These are phyloP conservation scores for Tinamus guttatus DNA, from an alignment of 2,113 vertebrate species.

Conservation along the genomic window DNA sequence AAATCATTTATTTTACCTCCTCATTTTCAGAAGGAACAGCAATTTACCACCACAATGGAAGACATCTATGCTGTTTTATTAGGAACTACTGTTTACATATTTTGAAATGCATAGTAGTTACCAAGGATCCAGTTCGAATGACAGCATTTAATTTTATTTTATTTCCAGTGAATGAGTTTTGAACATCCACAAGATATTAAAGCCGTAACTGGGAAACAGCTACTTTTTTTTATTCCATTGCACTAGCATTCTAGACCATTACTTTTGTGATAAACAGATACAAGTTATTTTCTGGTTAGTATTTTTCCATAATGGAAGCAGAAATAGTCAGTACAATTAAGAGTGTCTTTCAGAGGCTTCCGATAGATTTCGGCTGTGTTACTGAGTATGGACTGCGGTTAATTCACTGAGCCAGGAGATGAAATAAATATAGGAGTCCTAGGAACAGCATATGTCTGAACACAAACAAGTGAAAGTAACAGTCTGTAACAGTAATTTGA, in stretches of 20 bases:
- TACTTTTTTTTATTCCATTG: neutral
- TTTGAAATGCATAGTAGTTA: neutral
- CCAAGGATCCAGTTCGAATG: neutral
- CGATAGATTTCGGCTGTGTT: neutral
- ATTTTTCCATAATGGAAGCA: neutral
- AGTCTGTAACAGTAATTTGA: neutral
- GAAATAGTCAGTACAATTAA: neutral
- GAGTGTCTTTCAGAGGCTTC: neutral
- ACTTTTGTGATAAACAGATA: neutral
- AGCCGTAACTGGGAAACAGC: neutral
- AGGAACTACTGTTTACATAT: neutral
- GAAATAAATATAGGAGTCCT: neutral
- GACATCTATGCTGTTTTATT: neutral
- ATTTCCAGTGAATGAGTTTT: neutral
- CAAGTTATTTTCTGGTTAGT: neutral
- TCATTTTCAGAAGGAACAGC: neutral
- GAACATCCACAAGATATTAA: neutral
- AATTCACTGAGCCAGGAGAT: neutral
- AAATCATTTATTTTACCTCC: neutral
- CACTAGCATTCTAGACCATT: neutral
- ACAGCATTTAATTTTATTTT: neutral
- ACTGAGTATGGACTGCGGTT: neutral
- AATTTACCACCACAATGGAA: neutral
- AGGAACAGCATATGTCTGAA: neutral
- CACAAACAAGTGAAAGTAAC: neutral